phyloP scores from a whole-genome alignment of 1,140 invertebrate species.

The Tigriopus japonicus region DNA sequence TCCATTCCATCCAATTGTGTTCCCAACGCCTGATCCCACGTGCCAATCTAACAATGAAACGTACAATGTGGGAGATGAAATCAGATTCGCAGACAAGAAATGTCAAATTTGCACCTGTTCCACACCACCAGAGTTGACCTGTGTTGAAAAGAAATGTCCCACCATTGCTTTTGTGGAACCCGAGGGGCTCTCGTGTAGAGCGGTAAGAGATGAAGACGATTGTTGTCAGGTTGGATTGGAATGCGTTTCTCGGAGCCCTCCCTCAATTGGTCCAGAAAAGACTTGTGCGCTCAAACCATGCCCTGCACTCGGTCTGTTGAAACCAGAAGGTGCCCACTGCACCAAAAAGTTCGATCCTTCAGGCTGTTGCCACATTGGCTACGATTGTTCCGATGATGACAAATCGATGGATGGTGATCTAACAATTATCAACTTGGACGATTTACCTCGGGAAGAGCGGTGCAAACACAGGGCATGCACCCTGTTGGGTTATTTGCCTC shows the following conservation, averaged over 20 bases:
- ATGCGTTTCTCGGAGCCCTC: too few relatives aligned
- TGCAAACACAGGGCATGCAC: too few relatives aligned
- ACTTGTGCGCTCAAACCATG: too few relatives aligned
- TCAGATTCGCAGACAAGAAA: constrained; percentile 8
- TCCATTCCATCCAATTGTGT: background rate
- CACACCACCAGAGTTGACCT: background rate
- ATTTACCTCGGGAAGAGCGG: too few relatives aligned
- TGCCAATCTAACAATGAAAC: background rate
- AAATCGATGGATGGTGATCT: background rate
- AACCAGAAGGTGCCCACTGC: background rate
- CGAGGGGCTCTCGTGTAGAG: background rate
- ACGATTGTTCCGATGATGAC: background rate
- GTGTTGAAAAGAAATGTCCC: background rate
- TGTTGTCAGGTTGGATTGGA: background rate
- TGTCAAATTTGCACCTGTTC: constrained; percentile 11
- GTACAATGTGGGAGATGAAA: constrained; percentile 6
- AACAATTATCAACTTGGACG: too few relatives aligned
- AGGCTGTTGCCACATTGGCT: constrained; percentile 7
- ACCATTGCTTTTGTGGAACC: background rate
- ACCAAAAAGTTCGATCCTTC: constrained; percentile 7
- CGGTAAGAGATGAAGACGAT: background rate
- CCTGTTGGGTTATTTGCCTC: too few relatives aligned
- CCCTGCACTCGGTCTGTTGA: too few relatives aligned
- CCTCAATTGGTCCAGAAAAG: too few relatives aligned
- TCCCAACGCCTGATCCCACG: constrained; percentile 1